phyloP scores from a whole-genome alignment of 2,888 invertebrate genomes.

The Morpho helenor region DNA sequence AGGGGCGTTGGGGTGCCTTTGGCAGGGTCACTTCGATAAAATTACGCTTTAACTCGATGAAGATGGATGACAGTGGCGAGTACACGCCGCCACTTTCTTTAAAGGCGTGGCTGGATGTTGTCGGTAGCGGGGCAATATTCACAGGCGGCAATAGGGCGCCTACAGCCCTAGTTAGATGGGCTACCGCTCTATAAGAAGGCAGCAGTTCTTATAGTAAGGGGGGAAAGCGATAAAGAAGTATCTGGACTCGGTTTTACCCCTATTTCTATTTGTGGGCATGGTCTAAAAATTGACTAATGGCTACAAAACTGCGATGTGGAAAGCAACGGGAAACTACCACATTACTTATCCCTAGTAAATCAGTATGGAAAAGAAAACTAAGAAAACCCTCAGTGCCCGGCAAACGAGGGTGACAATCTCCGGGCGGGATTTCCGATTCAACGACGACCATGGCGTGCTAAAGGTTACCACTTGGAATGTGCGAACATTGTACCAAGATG shows the following conservation, averaged over 20 bases:
- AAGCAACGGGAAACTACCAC: neutral
- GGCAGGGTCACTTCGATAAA: neutral
- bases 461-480: conserved; percentile 1
- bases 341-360: neutral
- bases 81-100: neutral
- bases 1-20: neutral
- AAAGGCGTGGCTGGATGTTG: too few relatives aligned
- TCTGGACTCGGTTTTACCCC: neutral
- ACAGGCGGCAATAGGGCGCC: too few relatives aligned
- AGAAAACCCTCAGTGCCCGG: neutral
- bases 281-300: neutral
- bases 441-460: neutral
- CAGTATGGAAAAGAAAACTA: neutral
- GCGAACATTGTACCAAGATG: conserved; percentile 9
- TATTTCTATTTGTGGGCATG: neutral
- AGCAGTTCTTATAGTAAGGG: neutral
- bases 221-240: neutral
- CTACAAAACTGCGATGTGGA: conserved; percentile 1
- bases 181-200: neutral
- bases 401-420: neutral
- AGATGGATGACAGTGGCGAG: conserved; percentile 1
- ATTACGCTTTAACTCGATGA: conserved; percentile 1
- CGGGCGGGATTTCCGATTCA: neutral
- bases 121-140: neutral
- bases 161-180: neutral